Base-by-base conservation (phyloP, 2,797 vertebrate genomes). In the Tolypeutes matacus region DNA sequence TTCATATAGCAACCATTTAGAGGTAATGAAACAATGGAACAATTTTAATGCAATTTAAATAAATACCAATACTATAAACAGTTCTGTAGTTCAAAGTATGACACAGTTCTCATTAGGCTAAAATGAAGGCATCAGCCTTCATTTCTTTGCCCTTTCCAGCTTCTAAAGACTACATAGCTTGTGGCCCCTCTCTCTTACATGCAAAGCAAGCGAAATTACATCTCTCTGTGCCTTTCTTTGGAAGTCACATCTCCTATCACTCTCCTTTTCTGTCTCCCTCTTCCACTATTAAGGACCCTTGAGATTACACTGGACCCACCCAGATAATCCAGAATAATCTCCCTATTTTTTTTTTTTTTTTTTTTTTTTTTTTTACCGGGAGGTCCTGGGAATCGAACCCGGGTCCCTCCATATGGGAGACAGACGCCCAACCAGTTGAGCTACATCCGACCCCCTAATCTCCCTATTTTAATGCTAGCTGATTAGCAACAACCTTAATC, bases 161-260 rank as follows among this genome's bases (percentile, higher is more conserved):
- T 89, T 77, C 76, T 53, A 73, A 67, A 86, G 21, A 53, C 65
- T 72, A 87, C 36, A 39, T 20, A 36, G 51, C 49, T 93, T 82
- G 62, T 86, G 58, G n/a, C 51, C 53, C 29, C n/a, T 67, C 62
- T 18, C 34, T 36, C 56, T 67, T 34, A 92, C 65, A 53, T 76
- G 82, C 75, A 94, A 94, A 88, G 77, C 27, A 95, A 96, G 27
- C 58, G 75, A 18, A 49, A 20, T 58, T 67, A 51, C 23, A 75
- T 62, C 87, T 83, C 65, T 67, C 42, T 67, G 29, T 18, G 23
- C 20, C 67, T 89, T 96, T 95, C 62, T 75, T 87, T n/a, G 6
- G 49, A 25, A 83, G 23, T 46, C n/a, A 86, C 15, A 84, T 56
- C 34, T 84, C 13, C 15, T 53, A 42, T 84, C 62, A 91, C 18